phyloP scores from a whole-genome alignment of 1,140 invertebrate genomes.

The Drosophila bifasciata region DNA sequence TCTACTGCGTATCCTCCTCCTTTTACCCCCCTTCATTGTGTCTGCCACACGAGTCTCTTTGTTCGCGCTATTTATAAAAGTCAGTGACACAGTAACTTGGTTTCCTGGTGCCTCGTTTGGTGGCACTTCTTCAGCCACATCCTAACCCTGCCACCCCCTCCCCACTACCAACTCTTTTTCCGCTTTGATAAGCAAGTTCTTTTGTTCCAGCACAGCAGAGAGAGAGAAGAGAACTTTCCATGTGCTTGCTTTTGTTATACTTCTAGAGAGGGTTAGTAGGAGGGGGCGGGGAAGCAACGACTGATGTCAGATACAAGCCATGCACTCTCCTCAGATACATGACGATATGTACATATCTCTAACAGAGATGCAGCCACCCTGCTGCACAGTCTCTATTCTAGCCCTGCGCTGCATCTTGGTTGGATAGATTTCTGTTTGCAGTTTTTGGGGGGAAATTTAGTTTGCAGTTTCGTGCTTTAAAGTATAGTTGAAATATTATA shows the following conservation, averaged over 20 bases:
- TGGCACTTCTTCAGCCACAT: slow-evolving; percentile 52
- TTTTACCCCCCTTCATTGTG: slow-evolving; percentile 44
- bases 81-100: slow-evolving; percentile 79
- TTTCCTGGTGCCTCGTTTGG: slow-evolving; percentile 63
- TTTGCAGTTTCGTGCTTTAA: slow-evolving; percentile 30
- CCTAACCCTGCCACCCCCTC: not conserved
- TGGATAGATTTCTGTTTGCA: slow-evolving; percentile 49
- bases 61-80: slow-evolving; percentile 81
- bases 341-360: slow-evolving; percentile 59
- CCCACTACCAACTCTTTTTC: slow-evolving; percentile 70
- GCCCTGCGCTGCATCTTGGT: not conserved
- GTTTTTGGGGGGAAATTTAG: slow-evolving; percentile 26
- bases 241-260: slow-evolving; percentile 61
- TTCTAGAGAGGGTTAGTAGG: slow-evolving; percentile 42
- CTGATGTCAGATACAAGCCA: slow-evolving; percentile 61
- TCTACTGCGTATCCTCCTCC: not conserved
- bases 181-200: slow-evolving; percentile 80
- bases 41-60: slow-evolving; percentile 65
- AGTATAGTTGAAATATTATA: not conserved
- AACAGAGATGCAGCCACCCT: slow-evolving; percentile 44
- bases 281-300: slow-evolving; percentile 1
- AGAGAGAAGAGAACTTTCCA: slow-evolving; percentile 57
- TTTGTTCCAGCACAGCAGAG: slow-evolving; percentile 67
- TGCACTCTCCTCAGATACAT: slow-evolving; percentile 45
- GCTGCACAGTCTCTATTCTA: too few relatives aligned